phyloP scores from a whole-genome alignment of 1,140 invertebrate species.

The Neoseiulus cucumeris region DNA sequence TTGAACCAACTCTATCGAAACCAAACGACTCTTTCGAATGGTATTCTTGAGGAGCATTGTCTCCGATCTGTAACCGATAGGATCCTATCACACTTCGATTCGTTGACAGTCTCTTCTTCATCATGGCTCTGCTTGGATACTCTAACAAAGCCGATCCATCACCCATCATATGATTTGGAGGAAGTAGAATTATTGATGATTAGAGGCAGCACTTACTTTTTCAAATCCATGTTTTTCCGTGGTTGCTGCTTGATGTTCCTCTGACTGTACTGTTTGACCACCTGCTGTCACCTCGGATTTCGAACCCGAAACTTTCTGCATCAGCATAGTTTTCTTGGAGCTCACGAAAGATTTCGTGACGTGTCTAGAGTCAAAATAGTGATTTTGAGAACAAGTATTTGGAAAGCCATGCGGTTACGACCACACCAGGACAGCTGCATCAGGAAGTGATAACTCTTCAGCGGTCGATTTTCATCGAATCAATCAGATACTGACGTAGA shows the following conservation, averaged over 20 bases:
- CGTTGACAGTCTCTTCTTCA: no score
- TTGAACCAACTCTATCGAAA: background rate
- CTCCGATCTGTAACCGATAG: background rate
- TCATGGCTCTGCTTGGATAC: no score
- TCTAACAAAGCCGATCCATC: no score
- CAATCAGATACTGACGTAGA: constrained; percentile 9
- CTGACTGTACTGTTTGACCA: background rate
- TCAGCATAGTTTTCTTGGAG: background rate
- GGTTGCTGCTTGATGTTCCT: background rate
- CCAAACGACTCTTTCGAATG: constrained; percentile 3
- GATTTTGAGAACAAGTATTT: no score
- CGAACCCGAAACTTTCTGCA: background rate
- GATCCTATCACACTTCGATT: no score
- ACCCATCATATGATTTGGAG: no score
- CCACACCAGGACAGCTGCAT: no score
- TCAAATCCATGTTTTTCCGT: background rate
- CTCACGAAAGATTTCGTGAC: background rate
- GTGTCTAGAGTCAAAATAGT: background rate
- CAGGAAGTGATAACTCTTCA: no score
- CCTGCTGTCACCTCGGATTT: background rate
- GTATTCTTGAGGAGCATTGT: background rate
- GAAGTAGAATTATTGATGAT: no score
- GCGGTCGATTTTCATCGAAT: background rate
- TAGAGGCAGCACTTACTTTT: no score
- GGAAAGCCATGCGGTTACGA: no score